Conservation (phyloP, 1,140 invertebrate species). For the Euschistus heros region DNA sequence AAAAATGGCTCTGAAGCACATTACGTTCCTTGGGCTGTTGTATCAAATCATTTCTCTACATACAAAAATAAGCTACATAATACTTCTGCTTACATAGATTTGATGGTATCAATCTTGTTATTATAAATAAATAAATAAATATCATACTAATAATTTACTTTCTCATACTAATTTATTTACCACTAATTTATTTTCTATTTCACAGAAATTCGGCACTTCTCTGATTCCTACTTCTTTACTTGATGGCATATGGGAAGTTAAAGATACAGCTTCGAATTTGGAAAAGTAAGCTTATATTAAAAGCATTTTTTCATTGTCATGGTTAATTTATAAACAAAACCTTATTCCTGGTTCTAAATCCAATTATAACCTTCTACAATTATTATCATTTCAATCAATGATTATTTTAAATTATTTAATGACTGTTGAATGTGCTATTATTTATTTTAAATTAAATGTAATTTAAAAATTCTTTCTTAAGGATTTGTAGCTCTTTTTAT, state of each 20-base stretch:
- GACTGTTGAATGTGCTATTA: no score
- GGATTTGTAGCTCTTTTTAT: no score
- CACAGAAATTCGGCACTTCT: constrained; percentile 6
- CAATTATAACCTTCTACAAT: no score
- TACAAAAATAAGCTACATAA: constrained; percentile 8
- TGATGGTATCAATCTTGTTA: background rate
- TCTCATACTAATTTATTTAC: background rate
- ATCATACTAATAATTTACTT: no score
- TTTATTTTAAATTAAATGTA: no score
- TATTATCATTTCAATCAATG: no score
- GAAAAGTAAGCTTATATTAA: constrained; percentile 13
- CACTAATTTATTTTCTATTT: background rate
- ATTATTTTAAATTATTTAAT: no score
- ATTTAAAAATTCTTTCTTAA: no score
- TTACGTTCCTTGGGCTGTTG: constrained; percentile 46
- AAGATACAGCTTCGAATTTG: background rate
- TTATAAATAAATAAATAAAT: background rate
- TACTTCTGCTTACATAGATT: background rate
- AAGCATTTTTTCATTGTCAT: background rate
- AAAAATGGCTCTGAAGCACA: constrained; percentile 42
- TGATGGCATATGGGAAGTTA: constrained; percentile 12
- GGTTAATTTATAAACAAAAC: background rate
- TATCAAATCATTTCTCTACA: constrained; percentile 27
- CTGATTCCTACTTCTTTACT: background rate
- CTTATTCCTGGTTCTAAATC: background rate